A percentile compares a stretch with the other conserved stretches of the same genome.
Evolutionary conservation across 2,113 vertebrate species (phyloP).

Genomic region (Melierax canorus): DNA sequence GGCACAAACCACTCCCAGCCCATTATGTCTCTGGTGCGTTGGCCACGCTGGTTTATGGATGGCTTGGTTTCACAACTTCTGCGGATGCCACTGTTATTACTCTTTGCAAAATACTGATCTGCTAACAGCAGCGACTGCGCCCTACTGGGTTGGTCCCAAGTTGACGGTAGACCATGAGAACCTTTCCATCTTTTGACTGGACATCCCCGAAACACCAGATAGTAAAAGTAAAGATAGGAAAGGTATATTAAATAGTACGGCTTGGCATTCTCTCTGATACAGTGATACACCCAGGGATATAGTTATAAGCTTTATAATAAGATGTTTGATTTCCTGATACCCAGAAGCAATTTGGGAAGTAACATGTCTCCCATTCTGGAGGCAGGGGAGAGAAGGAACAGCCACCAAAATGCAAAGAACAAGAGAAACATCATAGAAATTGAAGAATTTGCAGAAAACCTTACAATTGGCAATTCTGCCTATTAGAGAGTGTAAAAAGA

Average conservation of each 20-base stretch:
- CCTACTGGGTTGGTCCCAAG: not conserved
- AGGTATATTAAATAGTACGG: not conserved
- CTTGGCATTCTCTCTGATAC: not conserved
- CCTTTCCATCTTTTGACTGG: not conserved
- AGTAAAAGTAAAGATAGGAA: not conserved
- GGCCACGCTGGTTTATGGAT: fast-evolving
- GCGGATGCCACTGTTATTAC: fast-evolving
- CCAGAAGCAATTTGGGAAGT: not conserved
- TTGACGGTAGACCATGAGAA: not conserved
- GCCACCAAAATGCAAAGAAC: not conserved
- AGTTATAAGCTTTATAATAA: not conserved
- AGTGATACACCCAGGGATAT: not conserved
- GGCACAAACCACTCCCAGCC: not conserved
- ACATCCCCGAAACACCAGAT: not conserved
- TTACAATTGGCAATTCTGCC: not conserved
- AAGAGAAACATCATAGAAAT: not conserved
- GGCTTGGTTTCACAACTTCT: not conserved
- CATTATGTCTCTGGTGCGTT: fast-evolving
- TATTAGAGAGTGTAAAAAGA: not conserved
- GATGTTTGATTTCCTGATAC: not conserved
- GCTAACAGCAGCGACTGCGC: not conserved
- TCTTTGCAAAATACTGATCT: not conserved
- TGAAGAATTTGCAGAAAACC: not conserved
- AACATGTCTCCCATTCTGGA: not conserved
- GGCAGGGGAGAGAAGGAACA: not conserved